These are phyloP conservation scores for Stenchaetothrips biformis DNA, from an alignment of 2,888 invertebrate species.

Conservation along the genomic window DNA sequence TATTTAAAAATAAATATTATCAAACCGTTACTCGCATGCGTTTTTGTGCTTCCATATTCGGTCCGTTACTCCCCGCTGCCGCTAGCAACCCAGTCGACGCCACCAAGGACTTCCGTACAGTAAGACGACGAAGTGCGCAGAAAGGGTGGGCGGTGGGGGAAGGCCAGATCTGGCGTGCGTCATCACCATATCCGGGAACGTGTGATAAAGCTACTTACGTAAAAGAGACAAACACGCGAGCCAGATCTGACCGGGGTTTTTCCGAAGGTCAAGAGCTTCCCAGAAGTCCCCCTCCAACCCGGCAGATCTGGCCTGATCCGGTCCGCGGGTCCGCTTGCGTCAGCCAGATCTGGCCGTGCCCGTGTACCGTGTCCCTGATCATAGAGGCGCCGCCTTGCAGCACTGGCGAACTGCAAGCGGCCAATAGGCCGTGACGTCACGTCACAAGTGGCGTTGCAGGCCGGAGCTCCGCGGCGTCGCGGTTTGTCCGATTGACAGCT, in stretches of 20 bases:
- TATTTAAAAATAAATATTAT: conserved; percentile 18
- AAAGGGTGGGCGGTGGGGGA: not conserved
- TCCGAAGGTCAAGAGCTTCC: not conserved
- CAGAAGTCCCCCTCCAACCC: too few relatives aligned
- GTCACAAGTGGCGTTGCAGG: too few relatives aligned
- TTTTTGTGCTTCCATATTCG: not conserved
- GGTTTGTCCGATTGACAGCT: too few relatives aligned
- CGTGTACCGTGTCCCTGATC: too few relatives aligned
- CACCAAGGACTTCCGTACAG: not conserved
- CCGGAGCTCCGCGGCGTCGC: too few relatives aligned
- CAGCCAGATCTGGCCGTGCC: too few relatives aligned
- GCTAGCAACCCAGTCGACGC: not conserved
- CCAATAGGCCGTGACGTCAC: too few relatives aligned
- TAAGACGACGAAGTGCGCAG: not conserved
- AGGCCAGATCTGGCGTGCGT: not conserved
- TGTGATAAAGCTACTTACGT: not conserved
- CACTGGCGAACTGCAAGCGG: too few relatives aligned
- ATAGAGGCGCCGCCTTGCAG: too few relatives aligned
- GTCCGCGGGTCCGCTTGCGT: too few relatives aligned
- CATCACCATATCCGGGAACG: not conserved
- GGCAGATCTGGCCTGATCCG: too few relatives aligned
- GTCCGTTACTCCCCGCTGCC: not conserved
- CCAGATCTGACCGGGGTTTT: not conserved
- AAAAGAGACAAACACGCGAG: not conserved
- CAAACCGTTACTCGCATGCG: not conserved